phyloP scores from a whole-genome alignment of 2,888 invertebrate genomes.

The Harpalus rubripes region DNA sequence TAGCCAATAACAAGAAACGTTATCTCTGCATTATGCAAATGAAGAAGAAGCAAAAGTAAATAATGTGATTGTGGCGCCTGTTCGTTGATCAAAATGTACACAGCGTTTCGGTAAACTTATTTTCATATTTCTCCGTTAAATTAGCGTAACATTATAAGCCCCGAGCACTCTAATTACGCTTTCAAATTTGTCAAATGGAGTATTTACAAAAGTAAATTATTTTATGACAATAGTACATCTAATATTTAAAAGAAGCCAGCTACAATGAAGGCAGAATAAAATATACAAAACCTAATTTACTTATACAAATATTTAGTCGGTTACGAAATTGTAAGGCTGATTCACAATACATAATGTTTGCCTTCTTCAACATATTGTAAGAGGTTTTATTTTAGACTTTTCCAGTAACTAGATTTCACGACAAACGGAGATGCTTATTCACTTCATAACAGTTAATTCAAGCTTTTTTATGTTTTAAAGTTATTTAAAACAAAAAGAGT shows the following conservation, averaged over 20 bases:
- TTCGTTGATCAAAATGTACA: conserved; percentile 43
- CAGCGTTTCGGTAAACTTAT: conserved; percentile 50
- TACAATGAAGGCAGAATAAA: neutral
- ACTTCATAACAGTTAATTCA: no score
- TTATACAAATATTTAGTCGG: conserved; percentile 12
- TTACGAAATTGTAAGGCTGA: conserved; percentile 1
- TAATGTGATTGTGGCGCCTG: conserved; percentile 14
- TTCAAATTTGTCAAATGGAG: conserved; percentile 33
- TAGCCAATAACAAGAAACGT: conserved; percentile 18
- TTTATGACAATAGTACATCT: conserved; percentile 25
- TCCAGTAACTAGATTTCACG: neutral
- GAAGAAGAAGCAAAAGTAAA: conserved; percentile 28
- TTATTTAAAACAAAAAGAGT: no score
- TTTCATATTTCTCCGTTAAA: conserved; percentile 41
- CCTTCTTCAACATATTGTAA: neutral
- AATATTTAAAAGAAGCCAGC: conserved; percentile 2
- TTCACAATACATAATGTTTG: conserved; percentile 11
- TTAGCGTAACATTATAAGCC: conserved; percentile 38
- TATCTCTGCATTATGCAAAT: conserved; percentile 16
- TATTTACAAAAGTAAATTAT: conserved; percentile 38
- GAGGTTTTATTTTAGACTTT: neutral
- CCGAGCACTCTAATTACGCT: conserved; percentile 27
- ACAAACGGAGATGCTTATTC: no score
- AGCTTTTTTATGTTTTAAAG: no score
- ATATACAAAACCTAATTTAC: conserved; percentile 32